Conservation (phyloP, 53 echinoderm and acorn worm genomes). For the Temnopleurus reevesii region DNA sequence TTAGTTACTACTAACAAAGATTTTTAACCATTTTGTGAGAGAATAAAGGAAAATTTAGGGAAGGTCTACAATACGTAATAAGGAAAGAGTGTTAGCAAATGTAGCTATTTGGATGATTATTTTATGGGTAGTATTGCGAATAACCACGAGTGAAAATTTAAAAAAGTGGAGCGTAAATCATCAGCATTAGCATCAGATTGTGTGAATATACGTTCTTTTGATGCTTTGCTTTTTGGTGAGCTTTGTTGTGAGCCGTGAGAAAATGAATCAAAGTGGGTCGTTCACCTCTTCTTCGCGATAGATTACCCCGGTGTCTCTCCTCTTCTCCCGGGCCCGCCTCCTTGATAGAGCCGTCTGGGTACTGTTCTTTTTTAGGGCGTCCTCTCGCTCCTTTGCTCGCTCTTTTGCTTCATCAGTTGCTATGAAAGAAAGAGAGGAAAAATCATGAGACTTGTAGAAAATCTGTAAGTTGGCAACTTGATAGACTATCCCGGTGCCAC, state of each 20-base stretch:
- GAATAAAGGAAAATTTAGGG: neutral
- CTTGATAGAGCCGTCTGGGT: constrained; percentile 51
- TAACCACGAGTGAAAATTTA: too few species aligned
- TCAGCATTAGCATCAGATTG: neutral
- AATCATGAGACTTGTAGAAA: too few species aligned
- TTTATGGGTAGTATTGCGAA: too few species aligned
- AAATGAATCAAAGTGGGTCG: constrained; percentile 54
- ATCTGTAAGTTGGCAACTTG: too few species aligned
- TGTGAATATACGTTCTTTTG: neutral
- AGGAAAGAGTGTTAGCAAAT: too few species aligned
- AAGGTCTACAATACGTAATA: constrained; percentile 7
- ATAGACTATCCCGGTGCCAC: constrained; percentile 84
- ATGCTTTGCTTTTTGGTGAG: constrained; percentile 17
- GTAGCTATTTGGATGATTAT: too few species aligned
- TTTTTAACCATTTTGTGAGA: too few species aligned
- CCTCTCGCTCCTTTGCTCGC: constrained; percentile 68
- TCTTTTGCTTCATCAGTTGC: constrained; percentile 31
- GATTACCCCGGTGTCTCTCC: constrained; percentile 90
- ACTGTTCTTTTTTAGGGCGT: constrained; percentile 53
- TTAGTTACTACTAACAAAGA: too few species aligned
- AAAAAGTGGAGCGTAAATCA: neutral
- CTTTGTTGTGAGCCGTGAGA: constrained; percentile 6
- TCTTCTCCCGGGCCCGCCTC: constrained; percentile 77
- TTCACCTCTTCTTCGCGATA: constrained; percentile 82
- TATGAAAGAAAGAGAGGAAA: neutral